Conservation (phyloP, 2,113 vertebrate genomes). For the Alouatta palliata region DNA sequence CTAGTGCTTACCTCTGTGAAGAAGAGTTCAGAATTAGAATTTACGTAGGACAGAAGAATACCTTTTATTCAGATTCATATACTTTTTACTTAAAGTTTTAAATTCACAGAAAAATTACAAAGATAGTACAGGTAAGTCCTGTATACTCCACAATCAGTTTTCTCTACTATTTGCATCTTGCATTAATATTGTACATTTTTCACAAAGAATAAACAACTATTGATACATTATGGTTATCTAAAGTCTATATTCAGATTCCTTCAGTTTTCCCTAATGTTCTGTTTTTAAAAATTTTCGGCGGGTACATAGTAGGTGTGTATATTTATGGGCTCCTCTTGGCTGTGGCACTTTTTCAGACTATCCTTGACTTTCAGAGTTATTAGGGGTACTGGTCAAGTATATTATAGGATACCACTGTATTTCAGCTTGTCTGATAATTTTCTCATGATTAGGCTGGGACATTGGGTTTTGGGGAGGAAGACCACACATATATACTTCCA, state of each 20-base stretch:
- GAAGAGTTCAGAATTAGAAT: background rate
- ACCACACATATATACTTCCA: background rate
- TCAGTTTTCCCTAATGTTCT: background rate
- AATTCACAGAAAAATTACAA: background rate
- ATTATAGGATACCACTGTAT: background rate
- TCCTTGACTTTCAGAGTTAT: background rate
- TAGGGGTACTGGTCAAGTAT: background rate
- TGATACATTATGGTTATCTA: background rate
- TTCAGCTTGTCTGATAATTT: background rate
- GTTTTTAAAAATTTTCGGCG: no score
- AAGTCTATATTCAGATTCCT: background rate
- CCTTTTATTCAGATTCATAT: background rate
- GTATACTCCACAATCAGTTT: background rate
- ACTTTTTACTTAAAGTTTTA: constrained; percentile 26
- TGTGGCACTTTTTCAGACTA: background rate
- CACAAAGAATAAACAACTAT: background rate
- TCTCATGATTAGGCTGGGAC: background rate
- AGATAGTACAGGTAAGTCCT: background rate
- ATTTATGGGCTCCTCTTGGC: background rate
- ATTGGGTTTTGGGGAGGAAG: background rate
- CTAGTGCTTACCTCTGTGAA: background rate
- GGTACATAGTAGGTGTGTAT: no score
- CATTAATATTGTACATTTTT: background rate
- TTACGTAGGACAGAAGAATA: background rate
- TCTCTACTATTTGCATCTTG: background rate